These are phyloP conservation scores for Drosophila paucipuncta DNA, from an alignment of 2,888 invertebrate genomes.

Conservation along the genomic window DNA sequence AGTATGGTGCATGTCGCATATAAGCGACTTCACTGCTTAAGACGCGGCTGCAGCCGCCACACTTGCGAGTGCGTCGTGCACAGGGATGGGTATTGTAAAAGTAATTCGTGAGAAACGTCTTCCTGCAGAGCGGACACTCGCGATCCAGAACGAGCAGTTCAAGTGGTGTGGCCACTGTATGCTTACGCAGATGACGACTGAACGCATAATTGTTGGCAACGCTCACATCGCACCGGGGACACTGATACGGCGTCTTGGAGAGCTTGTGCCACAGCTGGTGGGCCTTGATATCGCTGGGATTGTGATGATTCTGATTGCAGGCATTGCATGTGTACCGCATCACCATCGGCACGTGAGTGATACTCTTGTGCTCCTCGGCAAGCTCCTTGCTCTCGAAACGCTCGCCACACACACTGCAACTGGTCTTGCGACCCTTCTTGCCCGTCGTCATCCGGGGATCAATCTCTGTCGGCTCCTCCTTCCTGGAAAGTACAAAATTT, in stretches of 20 bases:
- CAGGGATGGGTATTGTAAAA: slow-evolving; percentile 84
- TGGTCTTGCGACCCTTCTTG: slow-evolving; percentile 51
- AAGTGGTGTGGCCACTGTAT: slow-evolving; percentile 61
- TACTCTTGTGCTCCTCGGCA: slow-evolving; percentile 75
- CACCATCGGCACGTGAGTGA: slow-evolving; percentile 78
- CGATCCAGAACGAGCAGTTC: slow-evolving; percentile 78
- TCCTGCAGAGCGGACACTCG: slow-evolving; percentile 82
- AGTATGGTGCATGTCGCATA: slow-evolving; percentile 79
- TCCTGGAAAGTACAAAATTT: slow-evolving; percentile 53
- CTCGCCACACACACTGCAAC: slow-evolving; percentile 79
- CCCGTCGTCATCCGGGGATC: slow-evolving; percentile 10
- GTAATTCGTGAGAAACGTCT: slow-evolving; percentile 83
- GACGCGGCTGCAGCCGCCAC: slow-evolving; percentile 82
- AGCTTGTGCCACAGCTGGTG: slow-evolving; percentile 86
- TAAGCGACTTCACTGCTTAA: slow-evolving; percentile 75
- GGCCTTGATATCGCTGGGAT: slow-evolving; percentile 82
- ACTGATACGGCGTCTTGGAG: slow-evolving; percentile 85
- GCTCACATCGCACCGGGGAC: slow-evolving; percentile 84
- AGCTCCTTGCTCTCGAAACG: slow-evolving; percentile 74
- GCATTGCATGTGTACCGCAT: slow-evolving; percentile 86
- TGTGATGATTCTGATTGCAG: slow-evolving; percentile 85
- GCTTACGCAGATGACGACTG: slow-evolving; percentile 81
- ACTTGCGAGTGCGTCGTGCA: slow-evolving; percentile 79
- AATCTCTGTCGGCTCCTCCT: slow-evolving; percentile 70
- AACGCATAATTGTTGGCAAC: slow-evolving; percentile 77